Percentiles rank a stretch among this genome's conserved stretches.
Evolutionary conservation across 2,113 vertebrate species (phyloP).

Genomic region (Gambusia affinis): DNA sequence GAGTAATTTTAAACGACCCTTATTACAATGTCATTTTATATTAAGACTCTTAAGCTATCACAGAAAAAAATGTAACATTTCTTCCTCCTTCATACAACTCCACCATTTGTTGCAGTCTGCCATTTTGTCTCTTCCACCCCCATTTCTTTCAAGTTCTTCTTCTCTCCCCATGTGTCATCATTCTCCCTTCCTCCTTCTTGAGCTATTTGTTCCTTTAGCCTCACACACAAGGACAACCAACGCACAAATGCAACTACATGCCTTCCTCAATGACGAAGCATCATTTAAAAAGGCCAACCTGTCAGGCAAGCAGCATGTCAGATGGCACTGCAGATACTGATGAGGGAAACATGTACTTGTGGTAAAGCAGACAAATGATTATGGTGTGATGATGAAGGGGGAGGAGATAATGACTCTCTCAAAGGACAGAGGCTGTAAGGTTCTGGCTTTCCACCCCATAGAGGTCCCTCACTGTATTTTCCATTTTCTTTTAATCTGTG

Average conservation of each 20-base stretch:
- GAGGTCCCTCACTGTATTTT: conserved; percentile 27
- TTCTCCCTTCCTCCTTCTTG: conserved; percentile 26
- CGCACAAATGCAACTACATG: conserved; percentile 52
- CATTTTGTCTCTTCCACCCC: neutral
- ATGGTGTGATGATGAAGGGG: conserved; percentile 50
- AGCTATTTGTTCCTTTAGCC: conserved; percentile 17
- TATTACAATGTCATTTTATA: conserved; percentile 53
- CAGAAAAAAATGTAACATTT: conserved; percentile 37
- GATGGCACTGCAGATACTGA: conserved; percentile 56
- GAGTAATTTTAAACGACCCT: neutral
- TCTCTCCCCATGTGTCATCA: conserved; percentile 27
- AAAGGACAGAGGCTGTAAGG: conserved; percentile 40
- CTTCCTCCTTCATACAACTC: conserved; percentile 13
- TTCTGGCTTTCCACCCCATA: conserved; percentile 21
- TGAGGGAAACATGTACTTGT: conserved; percentile 72
- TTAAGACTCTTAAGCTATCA: conserved; percentile 22
- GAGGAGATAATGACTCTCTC: conserved; percentile 51
- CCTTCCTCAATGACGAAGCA: conserved; percentile 73
- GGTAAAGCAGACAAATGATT: conserved; percentile 67
- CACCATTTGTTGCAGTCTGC: conserved; percentile 21
- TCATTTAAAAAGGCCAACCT: conserved; percentile 75
- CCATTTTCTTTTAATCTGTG: conserved; percentile 35
- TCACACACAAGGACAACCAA: conserved; percentile 45
- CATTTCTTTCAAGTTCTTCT: conserved; percentile 17
- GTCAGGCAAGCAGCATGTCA: conserved; percentile 59